Percentiles rank a stretch among this genome's conserved stretches.
Evolutionary conservation across 1,140 invertebrate species (phyloP).

Genomic region (Manduca sexta): DNA sequence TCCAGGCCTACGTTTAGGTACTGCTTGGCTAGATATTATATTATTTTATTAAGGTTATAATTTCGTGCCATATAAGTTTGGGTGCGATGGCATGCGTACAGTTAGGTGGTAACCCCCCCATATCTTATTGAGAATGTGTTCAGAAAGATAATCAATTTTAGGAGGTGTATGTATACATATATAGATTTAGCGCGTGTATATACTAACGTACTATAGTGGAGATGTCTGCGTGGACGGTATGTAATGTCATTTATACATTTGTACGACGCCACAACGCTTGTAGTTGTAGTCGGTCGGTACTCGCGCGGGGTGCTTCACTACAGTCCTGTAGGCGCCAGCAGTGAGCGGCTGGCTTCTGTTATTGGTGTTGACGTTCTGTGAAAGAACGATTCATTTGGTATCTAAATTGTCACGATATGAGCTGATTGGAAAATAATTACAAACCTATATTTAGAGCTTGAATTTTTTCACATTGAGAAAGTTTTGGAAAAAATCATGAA

Average conservation of each 20-base stretch:
- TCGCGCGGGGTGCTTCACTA: too few species aligned
- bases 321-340: too few species aligned
- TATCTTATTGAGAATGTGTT: slow-evolving; percentile 68
- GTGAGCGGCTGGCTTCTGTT: too few species aligned
- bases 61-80: slow-evolving; percentile 41
- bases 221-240: slow-evolving; percentile 11
- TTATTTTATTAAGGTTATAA: slow-evolving; percentile 2
- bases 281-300: too few species aligned
- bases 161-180: slow-evolving; percentile 44
- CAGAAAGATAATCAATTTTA: slow-evolving; percentile 45
- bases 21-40: slow-evolving; percentile 27
- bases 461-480: too few species aligned
- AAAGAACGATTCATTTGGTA: too few species aligned
- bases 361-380: too few species aligned
- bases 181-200: slow-evolving; percentile 43
- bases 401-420: too few species aligned
- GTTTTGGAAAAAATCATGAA: too few species aligned
- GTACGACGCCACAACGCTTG: not conserved
- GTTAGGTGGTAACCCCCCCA: slow-evolving; percentile 35
- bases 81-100: slow-evolving; percentile 17
- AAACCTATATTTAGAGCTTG: too few species aligned
- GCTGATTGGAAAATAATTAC: too few species aligned
- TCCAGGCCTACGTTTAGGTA: slow-evolving; percentile 35
- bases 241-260: slow-evolving; percentile 16
- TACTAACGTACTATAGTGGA: slow-evolving; percentile 28